Evolutionary conservation across 2,888 invertebrate genomes (phyloP).

Genomic region (Chrysolina americana): DNA sequence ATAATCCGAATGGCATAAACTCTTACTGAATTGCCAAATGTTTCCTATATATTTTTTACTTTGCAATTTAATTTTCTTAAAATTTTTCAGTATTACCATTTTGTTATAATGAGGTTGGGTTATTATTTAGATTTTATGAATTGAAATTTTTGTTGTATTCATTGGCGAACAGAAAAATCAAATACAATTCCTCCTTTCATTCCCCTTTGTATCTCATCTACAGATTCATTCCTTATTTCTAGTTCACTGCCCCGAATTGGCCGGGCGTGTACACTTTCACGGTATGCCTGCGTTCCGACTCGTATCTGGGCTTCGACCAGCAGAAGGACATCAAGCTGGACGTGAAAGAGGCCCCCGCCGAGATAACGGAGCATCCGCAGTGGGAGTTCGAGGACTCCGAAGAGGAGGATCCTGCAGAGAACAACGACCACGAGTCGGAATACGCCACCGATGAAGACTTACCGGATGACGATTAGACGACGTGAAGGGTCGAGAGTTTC

Average conservation of each 20-base stretch:
- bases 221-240: slow-evolving; percentile 22
- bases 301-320: slow-evolving; percentile 97
- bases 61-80: too few relatives aligned
- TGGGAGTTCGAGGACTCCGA: slow-evolving; percentile 98
- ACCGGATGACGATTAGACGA: slow-evolving; percentile 68
- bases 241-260: slow-evolving; percentile 95
- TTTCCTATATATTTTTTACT: too few relatives aligned
- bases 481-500: not conserved
- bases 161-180: too few relatives aligned
- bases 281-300: slow-evolving; percentile 95
- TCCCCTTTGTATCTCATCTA: not conserved
- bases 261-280: slow-evolving; percentile 93
- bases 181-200: too few relatives aligned
- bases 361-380: slow-evolving; percentile 94
- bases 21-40: too few relatives aligned
- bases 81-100: too few relatives aligned
- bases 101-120: too few relatives aligned
- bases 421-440: slow-evolving; percentile 78
- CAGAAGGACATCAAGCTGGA: slow-evolving; percentile 96
- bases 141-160: too few relatives aligned
- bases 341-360: slow-evolving; percentile 94
- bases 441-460: slow-evolving; percentile 80
- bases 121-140: too few relatives aligned
- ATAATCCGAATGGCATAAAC: too few relatives aligned
- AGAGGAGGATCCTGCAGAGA: slow-evolving; percentile 75